phyloP scores from a whole-genome alignment of 1,140 invertebrate genomes.

The Nixonia krombeini region DNA sequence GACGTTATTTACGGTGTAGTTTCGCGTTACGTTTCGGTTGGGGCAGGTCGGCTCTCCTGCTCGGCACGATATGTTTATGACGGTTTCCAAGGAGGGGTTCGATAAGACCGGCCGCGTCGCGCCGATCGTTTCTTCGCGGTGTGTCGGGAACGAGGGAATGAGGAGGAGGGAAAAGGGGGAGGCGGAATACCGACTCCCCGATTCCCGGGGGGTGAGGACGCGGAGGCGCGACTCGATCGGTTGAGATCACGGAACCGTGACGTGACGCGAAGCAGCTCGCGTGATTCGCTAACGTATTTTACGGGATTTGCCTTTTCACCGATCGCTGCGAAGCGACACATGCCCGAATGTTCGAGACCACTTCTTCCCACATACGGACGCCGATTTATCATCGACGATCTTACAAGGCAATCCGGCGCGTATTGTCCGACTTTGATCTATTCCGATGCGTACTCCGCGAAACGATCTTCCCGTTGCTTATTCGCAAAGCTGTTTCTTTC shows the following conservation, averaged over 20 bases:
- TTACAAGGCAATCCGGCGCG: no score
- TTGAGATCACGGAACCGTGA: slow-evolving; percentile 49
- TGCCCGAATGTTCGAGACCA: slow-evolving; percentile 20
- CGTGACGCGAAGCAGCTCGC: slow-evolving; percentile 47
- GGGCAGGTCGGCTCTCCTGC: slow-evolving; percentile 59
- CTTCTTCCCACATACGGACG: slow-evolving; percentile 3
- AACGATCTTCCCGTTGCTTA: no score
- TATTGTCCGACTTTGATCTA: no score
- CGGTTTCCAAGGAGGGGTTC: slow-evolving; percentile 49
- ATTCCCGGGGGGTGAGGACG: slow-evolving; percentile 40
- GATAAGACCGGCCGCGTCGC: slow-evolving; percentile 37
- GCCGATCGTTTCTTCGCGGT: slow-evolving; percentile 20
- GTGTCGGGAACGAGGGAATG: no score
- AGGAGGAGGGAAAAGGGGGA: slow-evolving; percentile 36
- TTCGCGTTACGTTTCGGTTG: slow-evolving; percentile 65
- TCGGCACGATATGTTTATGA: slow-evolving; percentile 65
- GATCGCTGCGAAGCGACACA: slow-evolving; percentile 27
- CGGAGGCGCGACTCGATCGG: slow-evolving; percentile 43
- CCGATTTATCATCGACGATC: no score
- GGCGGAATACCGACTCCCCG: no score
- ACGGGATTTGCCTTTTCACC: slow-evolving; percentile 46
- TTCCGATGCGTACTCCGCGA: no score
- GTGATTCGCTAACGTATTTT: slow-evolving; percentile 53
- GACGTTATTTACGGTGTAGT: slow-evolving; percentile 67
- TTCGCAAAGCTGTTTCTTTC: no score